Base-by-base conservation (phyloP, 2,113 vertebrate species). In the Sceloporus tristichus region DNA sequence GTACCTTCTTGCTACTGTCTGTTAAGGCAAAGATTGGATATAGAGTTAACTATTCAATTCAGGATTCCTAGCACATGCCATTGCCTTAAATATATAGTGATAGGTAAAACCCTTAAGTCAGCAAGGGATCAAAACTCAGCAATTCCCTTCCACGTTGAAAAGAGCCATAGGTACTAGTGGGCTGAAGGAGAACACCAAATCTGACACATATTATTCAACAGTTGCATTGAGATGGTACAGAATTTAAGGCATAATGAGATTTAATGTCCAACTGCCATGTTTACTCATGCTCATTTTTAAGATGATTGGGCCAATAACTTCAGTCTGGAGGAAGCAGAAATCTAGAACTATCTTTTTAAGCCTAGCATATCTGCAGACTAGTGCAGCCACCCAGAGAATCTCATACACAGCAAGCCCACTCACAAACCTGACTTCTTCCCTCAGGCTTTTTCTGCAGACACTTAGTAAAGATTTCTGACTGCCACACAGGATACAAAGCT, bases 1-100 rank as follows among this genome's bases (percentile, higher is more conserved):
- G 98, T 94, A 99, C 98, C 93, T 97, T 98, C 95, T 97, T 90
- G 94, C 95, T 97, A 95, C 97, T 98, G 95, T 99, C 98, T 99
- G 96, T 16, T 34, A 21, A 40, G 59, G 65, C 78, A 89, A 91
- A 87, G 88, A 56, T 8, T 18, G 19, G 29, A 13, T 54, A 80
- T 23, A 38, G 54, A 82, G 86, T 11, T 42, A 65, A 73, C 75
- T 66, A 68, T 18, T 4, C 40, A n/a, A 5, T 34, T 42, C 27
- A 25, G 82, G 48, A 70, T 76, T 14, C 56, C 75, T 11, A 38
- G 21, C 80, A 56, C 27, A 84, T 73, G 10, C 29, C 62, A 21
- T 48, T 38, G 54, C 88, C 9, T 42, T 6, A 40, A 21, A 29
- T 9, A 38, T 62, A 77, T 29, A 3, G 9, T 5, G 1, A 23